phyloP scores from a whole-genome alignment of 2,113 vertebrate species.

The Ailuropoda melanoleuca region DNA sequence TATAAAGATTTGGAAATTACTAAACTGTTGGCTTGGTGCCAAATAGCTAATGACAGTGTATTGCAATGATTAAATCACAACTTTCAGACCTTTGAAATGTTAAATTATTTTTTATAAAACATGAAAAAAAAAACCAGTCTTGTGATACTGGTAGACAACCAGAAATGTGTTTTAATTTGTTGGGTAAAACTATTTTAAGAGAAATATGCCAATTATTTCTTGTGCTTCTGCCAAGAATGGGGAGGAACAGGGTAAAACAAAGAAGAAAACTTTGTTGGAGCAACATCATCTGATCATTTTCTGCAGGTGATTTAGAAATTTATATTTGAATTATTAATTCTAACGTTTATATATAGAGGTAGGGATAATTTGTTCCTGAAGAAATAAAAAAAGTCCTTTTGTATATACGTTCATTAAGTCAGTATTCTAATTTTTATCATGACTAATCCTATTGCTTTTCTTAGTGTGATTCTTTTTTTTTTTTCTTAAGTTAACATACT shows the following conservation, averaged over 20 bases:
- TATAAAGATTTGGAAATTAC: conserved; percentile 3
- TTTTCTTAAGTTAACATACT: too few relatives aligned
- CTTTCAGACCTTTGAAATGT: neutral
- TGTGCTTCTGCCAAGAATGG: neutral
- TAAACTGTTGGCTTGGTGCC: neutral
- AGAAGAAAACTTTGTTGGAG: neutral
- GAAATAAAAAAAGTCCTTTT: neutral
- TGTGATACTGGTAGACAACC: neutral
- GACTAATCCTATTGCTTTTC: neutral
- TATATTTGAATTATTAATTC: neutral
- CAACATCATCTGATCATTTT: neutral
- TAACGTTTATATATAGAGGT: neutral
- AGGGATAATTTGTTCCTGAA: neutral
- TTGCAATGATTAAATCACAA: neutral
- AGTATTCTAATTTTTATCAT: neutral
- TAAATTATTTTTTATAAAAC: neutral
- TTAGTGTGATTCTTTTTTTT: neutral
- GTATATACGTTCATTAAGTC: neutral
- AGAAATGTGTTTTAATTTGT: neutral
- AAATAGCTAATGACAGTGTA: neutral
- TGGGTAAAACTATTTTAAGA: neutral
- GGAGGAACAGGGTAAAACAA: neutral
- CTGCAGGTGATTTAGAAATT: neutral
- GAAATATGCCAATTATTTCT: neutral
- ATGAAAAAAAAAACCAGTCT: neutral